Evolutionary conservation across 1,140 invertebrate species (phyloP).

Genomic region (Lineus longissimus): DNA sequence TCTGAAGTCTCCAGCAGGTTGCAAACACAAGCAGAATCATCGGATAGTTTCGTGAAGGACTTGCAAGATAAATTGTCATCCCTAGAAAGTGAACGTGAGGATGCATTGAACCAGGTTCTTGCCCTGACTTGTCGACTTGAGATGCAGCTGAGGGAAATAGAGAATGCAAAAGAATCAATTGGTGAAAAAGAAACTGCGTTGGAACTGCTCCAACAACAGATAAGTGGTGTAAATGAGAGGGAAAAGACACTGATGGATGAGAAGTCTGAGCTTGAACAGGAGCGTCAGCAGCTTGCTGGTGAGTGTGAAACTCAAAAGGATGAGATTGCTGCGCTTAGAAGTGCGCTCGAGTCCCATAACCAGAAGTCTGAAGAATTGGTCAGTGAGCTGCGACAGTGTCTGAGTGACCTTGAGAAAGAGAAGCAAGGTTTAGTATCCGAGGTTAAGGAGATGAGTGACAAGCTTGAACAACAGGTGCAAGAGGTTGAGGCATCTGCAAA

Average conservation of each 20-base stretch:
- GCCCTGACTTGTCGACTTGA: conserved; percentile 1
- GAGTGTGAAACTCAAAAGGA: too few species aligned
- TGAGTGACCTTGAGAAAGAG: too few species aligned
- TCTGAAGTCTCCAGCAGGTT: conserved; percentile 4
- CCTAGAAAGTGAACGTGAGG: conserved; percentile 13
- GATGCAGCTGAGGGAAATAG: conserved; percentile 14
- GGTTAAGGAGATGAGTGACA: too few species aligned
- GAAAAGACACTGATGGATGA: too few species aligned
- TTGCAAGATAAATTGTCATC: conserved; percentile 12
- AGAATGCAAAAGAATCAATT: conserved; percentile 18
- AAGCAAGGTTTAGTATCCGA: too few species aligned
- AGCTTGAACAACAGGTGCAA: conserved; percentile 21
- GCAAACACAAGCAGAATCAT: conserved; percentile 10
- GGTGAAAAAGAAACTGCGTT: conserved; percentile 23
- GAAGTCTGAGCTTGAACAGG: too few species aligned
- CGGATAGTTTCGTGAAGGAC: conserved; percentile 2
- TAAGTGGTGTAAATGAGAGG: too few species aligned
- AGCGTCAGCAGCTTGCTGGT: too few species aligned
- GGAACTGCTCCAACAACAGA: conserved; percentile 19
- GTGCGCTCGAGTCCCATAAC: too few species aligned
- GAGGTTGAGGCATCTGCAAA: conserved; percentile 24
- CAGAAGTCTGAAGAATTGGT: too few species aligned
- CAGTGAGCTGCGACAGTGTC: too few species aligned
- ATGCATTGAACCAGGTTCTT: conserved; percentile 12
- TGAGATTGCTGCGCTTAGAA: too few species aligned